Base-by-base conservation (phyloP, 2,888 invertebrate genomes). In the Macropis europaea region DNA sequence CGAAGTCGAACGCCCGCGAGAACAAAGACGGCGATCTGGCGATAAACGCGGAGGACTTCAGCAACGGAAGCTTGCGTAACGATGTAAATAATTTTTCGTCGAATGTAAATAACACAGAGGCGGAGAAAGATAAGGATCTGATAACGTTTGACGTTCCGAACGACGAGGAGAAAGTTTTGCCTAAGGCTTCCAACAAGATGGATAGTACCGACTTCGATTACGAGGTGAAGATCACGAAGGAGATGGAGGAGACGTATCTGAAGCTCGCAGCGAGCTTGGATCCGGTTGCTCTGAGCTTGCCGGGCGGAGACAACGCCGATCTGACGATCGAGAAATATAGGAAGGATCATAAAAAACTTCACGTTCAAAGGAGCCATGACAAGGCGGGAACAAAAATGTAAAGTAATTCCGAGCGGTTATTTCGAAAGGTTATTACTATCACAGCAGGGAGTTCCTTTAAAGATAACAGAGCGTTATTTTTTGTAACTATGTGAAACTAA, bases 201-300 rank as follows among this genome's bases (percentile, higher is more conserved):
- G 66, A 70, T 15, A 38, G 5, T 9, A 6, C 19, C 5, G 78
- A 82, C 34, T 52, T 77, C 1, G 81, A 82, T 54, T 88, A 86
- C 57, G 88, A 89, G 47, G 84, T 87, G 0, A 87, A 89, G 47
- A 84, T 89, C 6, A 88, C 89, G 22, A 87, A 88, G 70, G 88
- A 89, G 60, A 88, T 90, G 88, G 88, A 90, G 54, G 89, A 90
- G 50, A 89, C 88, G 48, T 90, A 90, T 79, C 59, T 89, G 32
- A 89, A 89, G 62, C 75, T 90, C 9, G 87, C 90, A 2, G 90
- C 89, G 6, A 89, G 88, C 64, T 73, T 90, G 19, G 89, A 89
- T 64, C 85, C 89, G 2, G 82, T 82, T 15, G 75, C 83, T 5
- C 60, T 87, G 7, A 79, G 81, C 34, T 60, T 89, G 6, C 66